These are phyloP conservation scores for Exocentrus adspersus DNA, from an alignment of 2,888 invertebrate genomes.

Conservation along the genomic window DNA sequence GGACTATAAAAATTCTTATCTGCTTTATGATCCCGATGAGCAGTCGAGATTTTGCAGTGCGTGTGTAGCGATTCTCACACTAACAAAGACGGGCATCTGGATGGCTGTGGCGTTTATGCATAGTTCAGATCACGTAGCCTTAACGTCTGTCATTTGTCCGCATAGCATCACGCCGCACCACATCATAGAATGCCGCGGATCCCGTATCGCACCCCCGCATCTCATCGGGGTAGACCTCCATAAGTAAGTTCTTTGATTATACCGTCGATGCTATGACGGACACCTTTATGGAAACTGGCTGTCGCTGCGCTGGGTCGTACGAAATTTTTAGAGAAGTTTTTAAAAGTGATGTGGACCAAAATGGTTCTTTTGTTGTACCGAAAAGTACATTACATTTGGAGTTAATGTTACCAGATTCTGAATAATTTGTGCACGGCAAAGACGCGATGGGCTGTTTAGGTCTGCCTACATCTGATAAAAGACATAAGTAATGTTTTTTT, in stretches of 20 bases:
- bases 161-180: constrained; percentile 60
- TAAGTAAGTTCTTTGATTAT: constrained; percentile 45
- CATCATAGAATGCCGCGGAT: constrained; percentile 59
- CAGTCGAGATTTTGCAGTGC: constrained; percentile 52
- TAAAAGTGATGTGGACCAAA: no score
- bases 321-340: no score
- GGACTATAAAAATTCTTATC: constrained; percentile 48
- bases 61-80: constrained; percentile 56
- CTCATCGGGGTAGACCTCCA: constrained; percentile 47
- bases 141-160: constrained; percentile 62
- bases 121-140: constrained; percentile 62
- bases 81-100: constrained; percentile 54
- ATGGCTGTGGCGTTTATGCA: constrained; percentile 54
- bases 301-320: neutral
- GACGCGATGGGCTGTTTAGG: no score
- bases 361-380: no score
- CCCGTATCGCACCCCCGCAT: constrained; percentile 60
- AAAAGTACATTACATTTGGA: no score
- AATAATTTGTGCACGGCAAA: no score
- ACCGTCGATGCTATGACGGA: constrained; percentile 16
- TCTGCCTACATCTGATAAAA: no score
- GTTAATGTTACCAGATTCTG: no score
- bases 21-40: constrained; percentile 45
- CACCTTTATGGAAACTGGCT: constrained; percentile 16
- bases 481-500: no score